Percentiles rank a stretch among this genome's conserved stretches.
phyloP scores from a whole-genome alignment of 2,797 vertebrate genomes.

The Varecia variegata region DNA sequence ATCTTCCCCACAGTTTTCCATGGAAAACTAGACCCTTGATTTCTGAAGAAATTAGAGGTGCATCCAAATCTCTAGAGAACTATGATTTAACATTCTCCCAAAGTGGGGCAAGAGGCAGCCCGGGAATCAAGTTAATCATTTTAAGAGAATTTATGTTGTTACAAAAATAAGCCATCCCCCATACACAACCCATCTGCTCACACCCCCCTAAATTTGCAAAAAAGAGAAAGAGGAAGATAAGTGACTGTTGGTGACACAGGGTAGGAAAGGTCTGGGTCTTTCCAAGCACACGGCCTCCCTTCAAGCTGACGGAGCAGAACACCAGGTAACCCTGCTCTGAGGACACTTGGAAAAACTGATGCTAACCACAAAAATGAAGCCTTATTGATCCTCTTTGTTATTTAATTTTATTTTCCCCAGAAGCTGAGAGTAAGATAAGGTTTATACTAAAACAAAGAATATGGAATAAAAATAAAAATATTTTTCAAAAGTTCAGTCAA shows the following conservation, averaged over 20 bases:
- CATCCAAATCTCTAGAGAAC: neutral
- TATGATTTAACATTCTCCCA: neutral
- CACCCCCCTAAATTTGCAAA: neutral
- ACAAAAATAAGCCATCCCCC: neutral
- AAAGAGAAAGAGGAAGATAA: neutral
- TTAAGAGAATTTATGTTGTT: neutral
- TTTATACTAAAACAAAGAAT: slow-evolving; percentile 20
- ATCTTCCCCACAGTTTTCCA: neutral
- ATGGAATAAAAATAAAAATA: neutral
- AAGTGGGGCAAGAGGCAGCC: neutral
- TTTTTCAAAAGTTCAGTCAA: neutral
- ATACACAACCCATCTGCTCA: neutral
- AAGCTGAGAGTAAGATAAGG: neutral
- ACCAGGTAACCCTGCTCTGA: neutral
- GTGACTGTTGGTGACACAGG: neutral
- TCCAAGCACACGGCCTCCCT: neutral
- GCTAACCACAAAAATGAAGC: neutral
- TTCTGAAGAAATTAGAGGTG: neutral
- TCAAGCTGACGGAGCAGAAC: neutral
- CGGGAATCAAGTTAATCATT: neutral
- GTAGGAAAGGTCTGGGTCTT: neutral
- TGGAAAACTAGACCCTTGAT: neutral
- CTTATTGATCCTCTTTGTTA: neutral
- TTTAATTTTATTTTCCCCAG: neutral
- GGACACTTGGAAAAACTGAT: neutral